Conservation (phyloP, 2,888 invertebrate genomes). For the Plagiodera versicolora region DNA sequence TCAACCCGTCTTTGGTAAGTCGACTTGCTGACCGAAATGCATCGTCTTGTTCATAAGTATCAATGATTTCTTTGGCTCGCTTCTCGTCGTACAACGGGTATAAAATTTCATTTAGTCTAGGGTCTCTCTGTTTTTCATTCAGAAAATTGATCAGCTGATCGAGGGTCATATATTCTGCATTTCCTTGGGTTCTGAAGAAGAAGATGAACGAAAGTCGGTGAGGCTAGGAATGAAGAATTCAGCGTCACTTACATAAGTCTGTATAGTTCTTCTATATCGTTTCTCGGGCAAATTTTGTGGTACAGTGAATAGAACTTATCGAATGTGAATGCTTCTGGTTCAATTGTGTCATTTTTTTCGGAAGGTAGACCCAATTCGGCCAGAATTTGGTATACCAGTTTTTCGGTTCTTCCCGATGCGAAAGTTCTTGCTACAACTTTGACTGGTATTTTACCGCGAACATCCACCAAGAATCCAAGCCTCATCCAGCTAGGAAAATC, state of each 20-base stretch:
- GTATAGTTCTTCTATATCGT: constrained; percentile 98
- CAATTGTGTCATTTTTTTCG: constrained; percentile 95
- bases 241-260: constrained; percentile 81
- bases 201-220: too few species aligned
- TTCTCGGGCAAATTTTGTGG: constrained; percentile 98
- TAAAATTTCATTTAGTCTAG: constrained; percentile 96
- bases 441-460: constrained; percentile 94
- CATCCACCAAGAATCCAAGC: constrained; percentile 89
- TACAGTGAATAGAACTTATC: constrained; percentile 98
- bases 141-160: constrained; percentile 90
- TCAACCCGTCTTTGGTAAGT: constrained; percentile 92
- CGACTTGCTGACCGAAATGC: constrained; percentile 71
- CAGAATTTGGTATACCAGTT: constrained; percentile 94
- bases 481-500: constrained; percentile 91
- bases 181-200: constrained; percentile 78
- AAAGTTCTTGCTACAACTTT: constrained; percentile 96
- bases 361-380: constrained; percentile 91
- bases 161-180: constrained; percentile 82
- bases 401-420: constrained; percentile 99
- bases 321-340: constrained; percentile 92
- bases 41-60: constrained; percentile 86
- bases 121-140: constrained; percentile 97
- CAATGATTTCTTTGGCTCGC: constrained; percentile 89
- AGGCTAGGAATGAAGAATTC: neutral
- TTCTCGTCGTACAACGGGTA: constrained; percentile 96